A percentile compares a stretch with the other conserved stretches of the same genome.
These are phyloP conservation scores for Falco peregrinus DNA, from an alignment of 2,797 vertebrate genomes.

Conservation along the genomic window DNA sequence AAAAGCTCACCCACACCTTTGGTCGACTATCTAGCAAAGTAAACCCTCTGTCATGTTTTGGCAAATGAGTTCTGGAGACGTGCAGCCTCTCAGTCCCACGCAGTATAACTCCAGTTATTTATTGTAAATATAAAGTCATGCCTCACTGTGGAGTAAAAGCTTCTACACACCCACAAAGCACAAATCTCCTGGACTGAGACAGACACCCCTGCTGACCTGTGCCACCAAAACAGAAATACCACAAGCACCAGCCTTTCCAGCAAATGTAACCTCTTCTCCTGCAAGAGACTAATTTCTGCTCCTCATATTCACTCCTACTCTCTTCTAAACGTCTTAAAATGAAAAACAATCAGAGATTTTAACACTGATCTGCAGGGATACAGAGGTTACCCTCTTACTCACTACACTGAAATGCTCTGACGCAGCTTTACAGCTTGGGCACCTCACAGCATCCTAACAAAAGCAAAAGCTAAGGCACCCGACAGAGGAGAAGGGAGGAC, in stretches of 20 bases:
- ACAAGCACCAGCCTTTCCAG: background rate
- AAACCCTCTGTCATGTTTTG: background rate
- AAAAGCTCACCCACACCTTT: background rate
- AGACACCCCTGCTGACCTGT: background rate
- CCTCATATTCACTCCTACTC: background rate
- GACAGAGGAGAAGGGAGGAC: background rate
- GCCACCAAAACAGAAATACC: background rate
- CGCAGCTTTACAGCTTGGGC: background rate
- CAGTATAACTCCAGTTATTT: background rate
- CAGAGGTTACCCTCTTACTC: background rate
- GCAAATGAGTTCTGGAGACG: background rate
- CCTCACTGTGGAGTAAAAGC: background rate
- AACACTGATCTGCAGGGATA: background rate
- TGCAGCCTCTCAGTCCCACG: background rate
- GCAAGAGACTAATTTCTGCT: background rate
- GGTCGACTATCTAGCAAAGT: background rate
- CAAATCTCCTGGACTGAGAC: background rate
- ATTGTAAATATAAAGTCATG: background rate
- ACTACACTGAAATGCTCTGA: background rate
- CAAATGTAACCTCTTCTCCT: background rate
- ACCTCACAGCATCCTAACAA: background rate
- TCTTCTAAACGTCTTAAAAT: background rate
- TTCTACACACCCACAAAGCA: background rate
- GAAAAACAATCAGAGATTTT: background rate
- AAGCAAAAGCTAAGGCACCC: accelerated